Evolutionary conservation across 2,113 vertebrate species (phyloP).

Genomic region (Gadus macrocephalus): DNA sequence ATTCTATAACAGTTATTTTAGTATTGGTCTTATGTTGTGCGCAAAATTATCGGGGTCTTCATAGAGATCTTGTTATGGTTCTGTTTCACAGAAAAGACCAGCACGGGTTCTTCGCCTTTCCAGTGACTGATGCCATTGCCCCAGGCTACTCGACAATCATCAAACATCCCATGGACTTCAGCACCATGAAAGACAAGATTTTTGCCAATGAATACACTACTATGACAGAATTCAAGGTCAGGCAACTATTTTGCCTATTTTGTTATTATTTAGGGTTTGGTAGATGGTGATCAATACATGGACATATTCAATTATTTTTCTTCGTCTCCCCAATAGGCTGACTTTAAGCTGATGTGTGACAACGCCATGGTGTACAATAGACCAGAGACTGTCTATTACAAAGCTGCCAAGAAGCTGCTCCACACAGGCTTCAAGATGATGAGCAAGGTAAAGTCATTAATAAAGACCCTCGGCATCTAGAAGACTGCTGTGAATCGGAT

Average conservation of each 20-base stretch:
- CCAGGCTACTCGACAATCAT: conserved; percentile 98
- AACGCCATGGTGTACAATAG: conserved; percentile 99
- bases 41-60: too few relatives aligned
- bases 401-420: conserved; percentile 96
- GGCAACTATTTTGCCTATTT: not conserved
- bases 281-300: not conserved
- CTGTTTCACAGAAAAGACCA: conserved; percentile 83
- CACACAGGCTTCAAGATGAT: conserved; percentile 99
- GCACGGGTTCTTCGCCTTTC: conserved; percentile 95
- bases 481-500: too few relatives aligned
- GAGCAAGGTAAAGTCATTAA: conserved; percentile 87
- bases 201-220: conserved; percentile 92
- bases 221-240: conserved; percentile 96
- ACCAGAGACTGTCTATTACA: conserved; percentile 98
- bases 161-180: conserved; percentile 99
- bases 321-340: conserved; percentile 75
- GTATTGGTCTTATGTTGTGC: too few relatives aligned
- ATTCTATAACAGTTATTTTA: not conserved
- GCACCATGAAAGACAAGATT: conserved; percentile 97
- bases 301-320: not conserved
- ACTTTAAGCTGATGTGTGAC: conserved; percentile 99
- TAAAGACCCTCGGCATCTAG: too few relatives aligned
- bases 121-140: conserved; percentile 95
- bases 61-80: too few relatives aligned
- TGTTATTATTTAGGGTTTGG: not conserved